These are phyloP conservation scores for Ornithoptera alexandrae DNA, from an alignment of 2,888 invertebrate genomes.

Conservation along the genomic window DNA sequence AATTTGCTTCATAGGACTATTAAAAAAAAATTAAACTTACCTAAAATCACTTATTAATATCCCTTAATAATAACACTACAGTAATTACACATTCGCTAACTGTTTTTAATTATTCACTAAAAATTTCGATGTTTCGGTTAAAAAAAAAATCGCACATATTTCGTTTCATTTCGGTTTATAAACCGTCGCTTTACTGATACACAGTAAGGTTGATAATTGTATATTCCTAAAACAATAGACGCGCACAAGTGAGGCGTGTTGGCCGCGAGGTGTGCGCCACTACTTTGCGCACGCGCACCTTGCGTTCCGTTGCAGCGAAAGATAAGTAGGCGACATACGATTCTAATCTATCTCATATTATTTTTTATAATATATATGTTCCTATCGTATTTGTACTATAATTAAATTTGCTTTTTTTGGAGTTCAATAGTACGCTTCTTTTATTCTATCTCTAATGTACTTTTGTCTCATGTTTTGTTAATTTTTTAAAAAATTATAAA, in stretches of 20 bases:
- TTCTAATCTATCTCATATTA: slow-evolving; percentile 30
- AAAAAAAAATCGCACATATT: slow-evolving; percentile 25
- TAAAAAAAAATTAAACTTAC: too few species aligned
- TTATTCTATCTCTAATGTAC: too few species aligned
- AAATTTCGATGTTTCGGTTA: slow-evolving; percentile 9
- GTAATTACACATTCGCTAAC: background rate
- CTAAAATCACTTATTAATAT: too few species aligned
- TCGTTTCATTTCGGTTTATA: slow-evolving; percentile 23
- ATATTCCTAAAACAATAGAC: slow-evolving; percentile 33
- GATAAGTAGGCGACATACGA: slow-evolving; percentile 59
- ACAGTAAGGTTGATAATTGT: slow-evolving; percentile 41
- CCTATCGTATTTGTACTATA: too few species aligned
- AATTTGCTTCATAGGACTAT: too few species aligned
- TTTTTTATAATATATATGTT: too few species aligned
- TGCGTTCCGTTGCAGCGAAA: slow-evolving; percentile 39
- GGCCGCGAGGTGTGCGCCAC: slow-evolving; percentile 57
- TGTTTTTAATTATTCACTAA: slow-evolving; percentile 2
- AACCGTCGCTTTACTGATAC: slow-evolving; percentile 8
- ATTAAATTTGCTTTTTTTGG: too few species aligned
- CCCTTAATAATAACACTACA: background rate
- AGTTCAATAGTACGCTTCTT: too few species aligned
- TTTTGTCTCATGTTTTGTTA: too few species aligned
- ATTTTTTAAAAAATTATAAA: too few species aligned
- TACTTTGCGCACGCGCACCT: slow-evolving; percentile 63
- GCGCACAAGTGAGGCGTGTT: slow-evolving; percentile 57